Conservation (phyloP, 2,888 invertebrate genomes). For the Ormyrus pomaceus region DNA sequence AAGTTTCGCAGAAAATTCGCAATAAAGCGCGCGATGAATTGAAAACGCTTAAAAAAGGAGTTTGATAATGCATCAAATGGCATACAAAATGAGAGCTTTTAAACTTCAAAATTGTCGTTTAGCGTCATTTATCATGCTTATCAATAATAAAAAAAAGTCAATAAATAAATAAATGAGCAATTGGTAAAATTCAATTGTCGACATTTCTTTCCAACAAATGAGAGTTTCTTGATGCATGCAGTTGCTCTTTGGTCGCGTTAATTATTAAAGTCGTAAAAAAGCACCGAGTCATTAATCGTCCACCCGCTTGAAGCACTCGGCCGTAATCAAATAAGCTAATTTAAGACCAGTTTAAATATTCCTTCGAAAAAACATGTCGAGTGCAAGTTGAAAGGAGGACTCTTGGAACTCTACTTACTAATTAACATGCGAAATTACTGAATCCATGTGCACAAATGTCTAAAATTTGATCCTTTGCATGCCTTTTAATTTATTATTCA, state of each 20-base stretch:
- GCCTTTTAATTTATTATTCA: too few relatives aligned
- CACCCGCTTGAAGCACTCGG: background rate
- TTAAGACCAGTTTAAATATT: background rate
- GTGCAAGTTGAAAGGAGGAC: slow-evolving; percentile 63
- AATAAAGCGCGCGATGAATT: background rate
- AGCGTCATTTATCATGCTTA: background rate
- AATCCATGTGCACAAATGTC: slow-evolving; percentile 57
- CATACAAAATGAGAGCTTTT: background rate
- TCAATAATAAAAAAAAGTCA: too few relatives aligned
- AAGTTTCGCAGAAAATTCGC: background rate
- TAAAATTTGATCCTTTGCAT: too few relatives aligned
- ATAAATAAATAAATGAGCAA: too few relatives aligned
- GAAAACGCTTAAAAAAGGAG: slow-evolving; percentile 14
- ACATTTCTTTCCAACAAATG: too few relatives aligned
- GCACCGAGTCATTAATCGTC: slow-evolving; percentile 18
- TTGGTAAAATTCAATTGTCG: too few relatives aligned
- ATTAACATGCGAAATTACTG: slow-evolving; percentile 68
- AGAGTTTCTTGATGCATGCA: too few relatives aligned
- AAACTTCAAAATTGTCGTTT: slow-evolving; percentile 1
- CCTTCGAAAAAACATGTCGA: too few relatives aligned
- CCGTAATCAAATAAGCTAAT: slow-evolving; percentile 27
- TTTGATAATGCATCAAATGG: background rate
- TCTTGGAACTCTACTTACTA: slow-evolving; percentile 63
- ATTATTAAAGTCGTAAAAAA: background rate
- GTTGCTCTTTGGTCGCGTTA: too few relatives aligned